Conservation (phyloP, 1,140 invertebrate genomes). For the Drosophila truncata region DNA sequence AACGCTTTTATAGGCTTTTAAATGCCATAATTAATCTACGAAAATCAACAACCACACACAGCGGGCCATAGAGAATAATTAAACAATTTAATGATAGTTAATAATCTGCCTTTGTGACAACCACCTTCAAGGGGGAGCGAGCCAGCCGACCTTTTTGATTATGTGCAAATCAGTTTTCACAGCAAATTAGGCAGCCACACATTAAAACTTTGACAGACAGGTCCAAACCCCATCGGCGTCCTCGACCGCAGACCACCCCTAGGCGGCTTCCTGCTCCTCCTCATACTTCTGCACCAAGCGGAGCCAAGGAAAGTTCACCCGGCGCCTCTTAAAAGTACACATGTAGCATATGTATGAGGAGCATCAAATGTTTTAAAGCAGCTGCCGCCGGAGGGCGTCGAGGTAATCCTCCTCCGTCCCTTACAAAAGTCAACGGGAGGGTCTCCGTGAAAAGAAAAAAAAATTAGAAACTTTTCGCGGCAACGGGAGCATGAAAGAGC, state of each 20-base stretch:
- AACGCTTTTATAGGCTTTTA: constrained; percentile 19
- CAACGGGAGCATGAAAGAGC: constrained; percentile 66
- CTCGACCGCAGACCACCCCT: constrained; percentile 20
- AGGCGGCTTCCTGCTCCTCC: background rate
- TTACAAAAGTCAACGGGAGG: constrained; percentile 66
- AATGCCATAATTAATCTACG: constrained; percentile 42
- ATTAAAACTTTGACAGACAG: constrained; percentile 72
- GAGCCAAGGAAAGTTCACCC: constrained; percentile 50
- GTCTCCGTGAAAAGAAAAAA: constrained; percentile 3
- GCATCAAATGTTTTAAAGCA: constrained; percentile 73
- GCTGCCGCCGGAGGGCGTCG: constrained; percentile 19
- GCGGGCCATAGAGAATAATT: constrained; percentile 42
- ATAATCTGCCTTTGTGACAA: constrained; percentile 46
- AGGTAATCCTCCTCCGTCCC: constrained; percentile 28
- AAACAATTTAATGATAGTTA: constrained; percentile 49
- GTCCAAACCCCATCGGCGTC: constrained; percentile 23
- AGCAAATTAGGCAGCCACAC: constrained; percentile 81
- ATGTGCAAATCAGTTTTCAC: constrained; percentile 80
- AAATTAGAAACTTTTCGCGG: constrained; percentile 54
- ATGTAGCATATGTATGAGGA: constrained; percentile 51
- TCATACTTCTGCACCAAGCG: background rate
- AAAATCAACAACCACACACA: background rate
- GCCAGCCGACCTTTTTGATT: constrained; percentile 51
- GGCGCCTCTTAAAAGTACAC: constrained; percentile 60
- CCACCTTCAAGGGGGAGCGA: constrained; percentile 24